phyloP scores from a whole-genome alignment of 2,113 vertebrate genomes.

The Climacteris rufus region DNA sequence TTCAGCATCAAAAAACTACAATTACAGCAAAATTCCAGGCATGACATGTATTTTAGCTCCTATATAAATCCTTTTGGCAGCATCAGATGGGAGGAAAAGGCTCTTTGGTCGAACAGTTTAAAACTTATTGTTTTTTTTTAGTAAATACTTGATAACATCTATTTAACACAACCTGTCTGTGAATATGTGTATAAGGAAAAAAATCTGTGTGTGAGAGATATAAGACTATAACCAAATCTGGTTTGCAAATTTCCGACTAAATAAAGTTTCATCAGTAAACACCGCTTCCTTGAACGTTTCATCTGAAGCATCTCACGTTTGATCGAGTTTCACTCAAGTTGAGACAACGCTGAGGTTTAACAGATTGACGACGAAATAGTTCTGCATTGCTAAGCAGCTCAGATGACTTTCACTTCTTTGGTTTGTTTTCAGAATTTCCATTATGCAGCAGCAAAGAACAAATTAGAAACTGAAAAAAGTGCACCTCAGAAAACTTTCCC shows the following conservation, averaged over 20 bases:
- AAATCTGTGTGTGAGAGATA: slow-evolving; percentile 16
- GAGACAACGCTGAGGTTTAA: not conserved
- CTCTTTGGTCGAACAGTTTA: slow-evolving; percentile 23
- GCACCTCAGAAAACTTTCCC: not conserved
- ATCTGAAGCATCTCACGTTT: not conserved
- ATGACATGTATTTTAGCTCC: slow-evolving; percentile 25
- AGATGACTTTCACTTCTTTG: not conserved
- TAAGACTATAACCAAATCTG: not conserved
- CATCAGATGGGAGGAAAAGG: slow-evolving; percentile 32
- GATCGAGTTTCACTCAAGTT: not conserved
- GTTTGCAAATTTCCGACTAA: slow-evolving; percentile 31
- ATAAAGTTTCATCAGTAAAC: slow-evolving; percentile 41
- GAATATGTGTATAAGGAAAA: not conserved
- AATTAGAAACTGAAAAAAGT: not conserved
- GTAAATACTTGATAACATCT: slow-evolving; percentile 59
- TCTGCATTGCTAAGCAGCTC: not conserved
- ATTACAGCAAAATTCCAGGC: slow-evolving; percentile 17
- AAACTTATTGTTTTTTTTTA: slow-evolving; percentile 49
- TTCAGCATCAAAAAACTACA: not conserved
- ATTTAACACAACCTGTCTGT: slow-evolving; percentile 13
- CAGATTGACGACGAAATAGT: not conserved
- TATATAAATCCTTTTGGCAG: slow-evolving; percentile 48
- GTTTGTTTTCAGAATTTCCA: not conserved
- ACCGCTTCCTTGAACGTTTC: not conserved
- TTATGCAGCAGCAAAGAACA: not conserved